Base-by-base conservation (phyloP, 1,140 invertebrate species). In the Adoxophyes honmai region DNA sequence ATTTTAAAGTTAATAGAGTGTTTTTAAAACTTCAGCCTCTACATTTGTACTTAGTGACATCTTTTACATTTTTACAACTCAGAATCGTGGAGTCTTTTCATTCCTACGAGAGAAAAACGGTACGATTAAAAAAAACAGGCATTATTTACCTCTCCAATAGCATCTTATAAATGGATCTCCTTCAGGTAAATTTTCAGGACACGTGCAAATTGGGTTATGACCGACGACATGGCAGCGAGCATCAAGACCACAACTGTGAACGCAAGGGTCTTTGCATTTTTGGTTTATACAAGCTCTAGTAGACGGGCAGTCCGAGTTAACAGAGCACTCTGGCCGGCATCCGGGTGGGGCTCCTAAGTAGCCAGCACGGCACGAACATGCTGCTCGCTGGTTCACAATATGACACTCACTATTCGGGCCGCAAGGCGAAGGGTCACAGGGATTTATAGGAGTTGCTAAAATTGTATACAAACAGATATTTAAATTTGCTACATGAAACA, bases 151-250 rank as follows among this genome's bases (percentile, higher is more conserved):
- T 90, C 92, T 93, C 71, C 91, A 91, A 14, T 89, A 80, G 73
- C 96, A 97, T 70, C 93, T 89, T 2, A 94, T 91, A 68, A 96
- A 96, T 16, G 96, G 96, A 93, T 97, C 95, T n/a, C 96, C 96
- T 63, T 88, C 85, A 1, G 92, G 90, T 53, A 91, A 93, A 11
- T 92, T 91, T 34, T 92, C 90, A 52, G 94, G 92, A 78, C 96
- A 97, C 54, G 93, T 94, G 64, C 96, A 97, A 48, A 96, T 94
- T 0, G 95, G 95, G 78, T 96, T 95, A 73, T 97, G 96, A 70
- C 95, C 94, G 52, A 93, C 91, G 0, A 96, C 94, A 69, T 94
- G 92, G 61, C 96, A 97, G 34, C 93, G 88, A 28, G 96, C 94
- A 68, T 95, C 93, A 9, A 93, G 86, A 3, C 95, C 96, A 76